phyloP scores from a whole-genome alignment of 2,888 invertebrate genomes.

The Lithophane leautieri region DNA sequence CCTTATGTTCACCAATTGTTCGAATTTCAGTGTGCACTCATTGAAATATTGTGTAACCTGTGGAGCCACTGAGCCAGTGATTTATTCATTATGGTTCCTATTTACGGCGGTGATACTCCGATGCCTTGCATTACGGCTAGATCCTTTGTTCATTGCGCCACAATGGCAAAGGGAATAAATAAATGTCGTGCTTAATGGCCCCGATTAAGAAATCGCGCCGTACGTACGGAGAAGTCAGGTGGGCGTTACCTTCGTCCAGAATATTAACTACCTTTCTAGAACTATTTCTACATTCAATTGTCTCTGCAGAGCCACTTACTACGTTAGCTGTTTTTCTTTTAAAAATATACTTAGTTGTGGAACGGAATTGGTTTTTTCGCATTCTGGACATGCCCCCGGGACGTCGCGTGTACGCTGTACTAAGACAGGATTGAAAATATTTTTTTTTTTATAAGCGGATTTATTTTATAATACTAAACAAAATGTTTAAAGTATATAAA shows the following conservation, averaged over 20 bases:
- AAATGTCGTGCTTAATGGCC: slow-evolving; percentile 58
- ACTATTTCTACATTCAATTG: slow-evolving; percentile 50
- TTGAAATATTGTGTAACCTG: slow-evolving; percentile 65
- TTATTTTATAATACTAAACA: slow-evolving; percentile 18
- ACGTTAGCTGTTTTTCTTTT: slow-evolving; percentile 38
- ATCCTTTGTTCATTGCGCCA: slow-evolving; percentile 58
- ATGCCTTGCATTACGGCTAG: slow-evolving; percentile 38
- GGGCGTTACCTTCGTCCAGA: slow-evolving; percentile 50
- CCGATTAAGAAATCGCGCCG: slow-evolving; percentile 59
- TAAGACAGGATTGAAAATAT: slow-evolving; percentile 38
- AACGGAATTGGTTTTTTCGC: slow-evolving; percentile 28
- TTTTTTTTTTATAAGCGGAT: slow-evolving; percentile 4
- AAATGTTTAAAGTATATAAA: slow-evolving; percentile 6
- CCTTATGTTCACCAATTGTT: slow-evolving; percentile 63
- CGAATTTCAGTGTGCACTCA: slow-evolving; percentile 60
- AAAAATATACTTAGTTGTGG: slow-evolving; percentile 22
- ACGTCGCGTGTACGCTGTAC: slow-evolving; percentile 10
- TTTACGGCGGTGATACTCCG: slow-evolving; percentile 36
- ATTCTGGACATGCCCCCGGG: slow-evolving; percentile 29
- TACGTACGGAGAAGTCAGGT: slow-evolving; percentile 49
- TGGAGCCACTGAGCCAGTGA: slow-evolving; percentile 58
- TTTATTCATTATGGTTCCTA: slow-evolving; percentile 59
- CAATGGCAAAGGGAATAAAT: slow-evolving; percentile 52
- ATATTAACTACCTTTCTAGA: slow-evolving; percentile 54
- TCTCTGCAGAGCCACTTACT: slow-evolving; percentile 45